Percentiles rank a stretch among this genome's conserved stretches.
phyloP scores from a whole-genome alignment of 2,888 invertebrate species.

The Pasiphila rectangulata region DNA sequence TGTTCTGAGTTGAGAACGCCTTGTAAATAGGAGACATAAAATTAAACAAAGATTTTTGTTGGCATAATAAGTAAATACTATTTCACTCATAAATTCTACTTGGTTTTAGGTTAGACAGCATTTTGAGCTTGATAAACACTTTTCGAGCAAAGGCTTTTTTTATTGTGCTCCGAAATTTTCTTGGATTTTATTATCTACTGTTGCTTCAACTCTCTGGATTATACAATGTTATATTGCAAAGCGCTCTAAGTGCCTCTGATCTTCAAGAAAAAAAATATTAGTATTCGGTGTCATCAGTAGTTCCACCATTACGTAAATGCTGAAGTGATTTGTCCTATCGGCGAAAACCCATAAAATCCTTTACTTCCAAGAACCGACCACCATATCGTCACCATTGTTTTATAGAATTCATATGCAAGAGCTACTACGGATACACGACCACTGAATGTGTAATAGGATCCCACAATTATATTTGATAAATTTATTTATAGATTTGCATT shows the following conservation, averaged over 20 bases:
- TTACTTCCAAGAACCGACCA: conserved; percentile 76
- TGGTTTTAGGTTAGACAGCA: too few species aligned
- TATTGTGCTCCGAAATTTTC: too few species aligned
- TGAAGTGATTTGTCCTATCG: conserved; percentile 44
- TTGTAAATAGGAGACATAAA: too few species aligned
- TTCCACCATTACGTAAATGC: conserved; percentile 19
- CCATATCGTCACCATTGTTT: conserved; percentile 76
- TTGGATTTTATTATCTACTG: too few species aligned
- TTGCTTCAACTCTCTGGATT: too few species aligned
- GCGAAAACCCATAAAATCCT: conserved; percentile 71
- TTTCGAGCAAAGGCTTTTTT: too few species aligned
- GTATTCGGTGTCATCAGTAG: background rate
- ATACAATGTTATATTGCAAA: too few species aligned
- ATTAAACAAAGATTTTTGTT: too few species aligned
- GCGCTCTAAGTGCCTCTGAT: background rate
- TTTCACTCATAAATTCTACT: too few species aligned
- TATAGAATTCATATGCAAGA: conserved; percentile 67
- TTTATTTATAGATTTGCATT: conserved; percentile 77
- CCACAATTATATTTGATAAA: conserved; percentile 80
- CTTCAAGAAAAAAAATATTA: too few species aligned
- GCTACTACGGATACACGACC: conserved; percentile 73
- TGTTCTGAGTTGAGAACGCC: conserved; percentile 33
- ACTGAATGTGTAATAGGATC: conserved; percentile 75
- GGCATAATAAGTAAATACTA: too few species aligned
- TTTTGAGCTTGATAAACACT: too few species aligned